A percentile compares a stretch with the other conserved stretches of the same genome.
Evolutionary conservation across 2,113 vertebrate genomes (phyloP).

Genomic region (Spea bombifrons): DNA sequence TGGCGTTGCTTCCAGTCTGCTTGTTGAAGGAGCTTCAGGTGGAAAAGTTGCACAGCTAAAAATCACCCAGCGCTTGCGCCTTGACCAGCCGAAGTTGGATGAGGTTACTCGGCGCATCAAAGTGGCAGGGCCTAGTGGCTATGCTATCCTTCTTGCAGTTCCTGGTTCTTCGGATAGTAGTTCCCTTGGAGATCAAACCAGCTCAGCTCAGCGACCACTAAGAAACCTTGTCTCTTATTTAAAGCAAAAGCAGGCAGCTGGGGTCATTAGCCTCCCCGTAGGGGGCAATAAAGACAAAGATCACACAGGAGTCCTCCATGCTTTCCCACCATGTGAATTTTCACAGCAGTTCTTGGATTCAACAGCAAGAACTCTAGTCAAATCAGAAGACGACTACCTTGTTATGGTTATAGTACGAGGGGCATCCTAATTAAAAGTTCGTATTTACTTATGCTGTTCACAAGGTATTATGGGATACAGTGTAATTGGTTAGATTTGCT

Average conservation of each 20-base stretch:
- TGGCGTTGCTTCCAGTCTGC: constrained; percentile 84
- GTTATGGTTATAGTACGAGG: constrained; percentile 99
- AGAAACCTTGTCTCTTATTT: constrained; percentile 99
- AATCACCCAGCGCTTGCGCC: constrained; percentile 95
- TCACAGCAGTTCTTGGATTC: constrained; percentile 99
- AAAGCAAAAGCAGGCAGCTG: constrained; percentile 99
- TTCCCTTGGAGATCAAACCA: constrained; percentile 69
- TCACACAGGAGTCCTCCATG: constrained; percentile 95
- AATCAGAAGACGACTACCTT: constrained; percentile 98
- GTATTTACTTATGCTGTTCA: constrained; percentile 74
- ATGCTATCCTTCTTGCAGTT: constrained; percentile 90
- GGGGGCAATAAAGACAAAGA: constrained; percentile 98
- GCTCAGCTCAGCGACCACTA: constrained; percentile 91
- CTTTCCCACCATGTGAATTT: constrained; percentile 98
- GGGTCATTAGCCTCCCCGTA: constrained; percentile 97
- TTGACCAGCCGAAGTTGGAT: constrained; percentile 97
- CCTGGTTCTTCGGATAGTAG: constrained; percentile 81
- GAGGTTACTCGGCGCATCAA: constrained; percentile 98
- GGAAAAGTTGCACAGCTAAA: constrained; percentile 91
- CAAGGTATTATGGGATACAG: constrained; percentile 86
- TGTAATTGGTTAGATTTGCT: constrained; percentile 53
- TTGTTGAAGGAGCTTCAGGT: constrained; percentile 81
- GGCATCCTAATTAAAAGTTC: constrained; percentile 82
- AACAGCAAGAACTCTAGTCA: constrained; percentile 94
- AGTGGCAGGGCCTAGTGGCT: constrained; percentile 89